These are phyloP conservation scores for Varecia variegata DNA, from an alignment of 2,797 vertebrate genomes.

Conservation along the genomic window DNA sequence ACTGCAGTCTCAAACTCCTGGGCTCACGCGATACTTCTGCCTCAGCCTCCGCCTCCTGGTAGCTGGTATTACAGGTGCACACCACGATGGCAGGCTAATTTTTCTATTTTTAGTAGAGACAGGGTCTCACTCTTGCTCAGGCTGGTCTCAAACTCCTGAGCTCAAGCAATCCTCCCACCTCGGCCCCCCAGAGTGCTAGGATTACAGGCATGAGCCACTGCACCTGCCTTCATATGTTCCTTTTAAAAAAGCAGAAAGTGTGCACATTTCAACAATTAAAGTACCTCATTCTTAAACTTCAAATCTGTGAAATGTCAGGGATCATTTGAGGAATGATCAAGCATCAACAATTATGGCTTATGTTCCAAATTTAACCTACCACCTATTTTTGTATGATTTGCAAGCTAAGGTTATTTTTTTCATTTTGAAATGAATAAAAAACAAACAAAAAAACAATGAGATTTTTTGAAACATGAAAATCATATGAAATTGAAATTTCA, in stretches of 20 bases:
- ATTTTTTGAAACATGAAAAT: not conserved
- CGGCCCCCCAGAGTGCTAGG: too few species aligned
- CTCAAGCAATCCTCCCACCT: too few species aligned
- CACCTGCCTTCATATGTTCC: not conserved
- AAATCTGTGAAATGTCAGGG: not conserved
- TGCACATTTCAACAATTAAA: not conserved
- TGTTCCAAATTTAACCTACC: not conserved
- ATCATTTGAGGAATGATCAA: not conserved
- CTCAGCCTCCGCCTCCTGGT: too few species aligned
- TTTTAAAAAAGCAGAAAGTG: not conserved
- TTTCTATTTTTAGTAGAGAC: too few species aligned
- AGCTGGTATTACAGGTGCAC: too few species aligned
- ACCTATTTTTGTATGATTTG: not conserved
- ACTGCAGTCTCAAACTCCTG: too few species aligned
- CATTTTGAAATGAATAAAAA: not conserved
- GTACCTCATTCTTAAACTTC: not conserved
- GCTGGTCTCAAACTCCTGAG: too few species aligned
- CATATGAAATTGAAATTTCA: not conserved
- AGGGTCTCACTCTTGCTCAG: too few species aligned
- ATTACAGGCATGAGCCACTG: too few species aligned
- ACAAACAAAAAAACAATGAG: not conserved
- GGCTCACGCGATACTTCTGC: too few species aligned
- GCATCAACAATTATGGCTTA: not conserved
- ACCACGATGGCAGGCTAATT: too few species aligned
- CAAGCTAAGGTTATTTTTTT: not conserved